Evolutionary conservation across 2,113 vertebrate species (phyloP), one percentile per base, ranked within the genome.

Genomic region (Tinamus guttatus): DNA sequence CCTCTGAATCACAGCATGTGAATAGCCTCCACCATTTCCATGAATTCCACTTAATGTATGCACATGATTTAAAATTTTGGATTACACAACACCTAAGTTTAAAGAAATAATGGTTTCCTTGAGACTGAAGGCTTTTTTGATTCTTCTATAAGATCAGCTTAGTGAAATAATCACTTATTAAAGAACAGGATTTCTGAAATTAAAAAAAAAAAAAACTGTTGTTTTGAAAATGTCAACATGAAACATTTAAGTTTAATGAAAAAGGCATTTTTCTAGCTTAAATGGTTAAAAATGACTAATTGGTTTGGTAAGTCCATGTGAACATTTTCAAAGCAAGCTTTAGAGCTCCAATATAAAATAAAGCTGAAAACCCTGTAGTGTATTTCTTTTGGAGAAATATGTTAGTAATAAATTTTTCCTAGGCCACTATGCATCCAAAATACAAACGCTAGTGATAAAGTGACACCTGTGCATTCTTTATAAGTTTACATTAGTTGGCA

Each of bases 1-100:
- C 3, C 7, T 7, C 88, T 4, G 0, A 85, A 56, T 40, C 34
- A 45, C 0, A 7, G 21, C 24, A 69, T 28, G 5, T 27, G 21
- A 76, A 47, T 7, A 64, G 8, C 11, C 74, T 80, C 43, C 9
- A 77, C 15, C 3, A 14, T 80, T 82, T 81, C 60, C 62, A 22
- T 27, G 43, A 78, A 52, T 41, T 81, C 49, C 20, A 70, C 9
- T 52, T 84, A 73, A 81, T 52, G 11, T 28, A 59, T 75, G 6
- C 4, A 84, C 11, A 18, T 2, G 25, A 47, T 30, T 75, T 74
- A 49, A 78, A 84, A n/a, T 77, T 22, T 32, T 38, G 20, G 14
- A 17, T 77, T 81, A 54, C 10, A 12, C 68, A 77, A 80, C 3
- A 1, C 3, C 7, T 6, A 56, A 0, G 30, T 93, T 74, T 19